These are phyloP conservation scores for Geothlypis trichas DNA, from an alignment of 2,113 vertebrate genomes.

Conservation along the genomic window DNA sequence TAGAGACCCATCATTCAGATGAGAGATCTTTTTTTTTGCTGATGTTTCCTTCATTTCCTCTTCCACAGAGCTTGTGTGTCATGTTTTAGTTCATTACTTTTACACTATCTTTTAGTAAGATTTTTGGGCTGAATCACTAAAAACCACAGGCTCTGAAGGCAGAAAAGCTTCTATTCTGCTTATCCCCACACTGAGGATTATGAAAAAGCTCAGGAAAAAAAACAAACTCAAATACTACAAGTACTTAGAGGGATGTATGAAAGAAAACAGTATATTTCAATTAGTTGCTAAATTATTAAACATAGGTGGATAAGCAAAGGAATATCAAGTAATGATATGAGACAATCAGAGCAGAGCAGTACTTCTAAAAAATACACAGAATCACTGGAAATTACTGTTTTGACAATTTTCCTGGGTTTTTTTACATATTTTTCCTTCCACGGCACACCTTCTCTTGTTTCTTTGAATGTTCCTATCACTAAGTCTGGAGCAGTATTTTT, in stretches of 20 bases:
- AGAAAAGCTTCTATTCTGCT: not conserved
- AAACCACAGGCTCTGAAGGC: not conserved
- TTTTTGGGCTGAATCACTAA: not conserved
- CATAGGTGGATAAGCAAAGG: fast-evolving
- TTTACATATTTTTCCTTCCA: not conserved
- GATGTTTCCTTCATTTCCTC: not conserved
- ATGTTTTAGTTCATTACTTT: not conserved
- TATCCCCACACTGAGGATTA: not conserved
- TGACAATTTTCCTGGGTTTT: not conserved
- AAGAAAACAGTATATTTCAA: not conserved
- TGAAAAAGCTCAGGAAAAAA: not conserved
- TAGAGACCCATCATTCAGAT: not conserved
- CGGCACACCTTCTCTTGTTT: not conserved
- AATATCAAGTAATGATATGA: not conserved
- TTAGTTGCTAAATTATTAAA: not conserved
- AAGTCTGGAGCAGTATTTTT: not conserved
- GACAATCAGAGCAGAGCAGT: not conserved
- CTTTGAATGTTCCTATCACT: not conserved
- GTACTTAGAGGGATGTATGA: not conserved
- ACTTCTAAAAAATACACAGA: not conserved
- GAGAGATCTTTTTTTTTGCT: not conserved
- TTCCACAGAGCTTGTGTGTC: not conserved
- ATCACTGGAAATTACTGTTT: not conserved
- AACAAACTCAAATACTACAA: not conserved
- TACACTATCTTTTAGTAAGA: not conserved